Percentiles rank a stretch among this genome's conserved stretches.
Conservation (phyloP, 2,888 invertebrate genomes). For the Perithous albicinctus region DNA sequence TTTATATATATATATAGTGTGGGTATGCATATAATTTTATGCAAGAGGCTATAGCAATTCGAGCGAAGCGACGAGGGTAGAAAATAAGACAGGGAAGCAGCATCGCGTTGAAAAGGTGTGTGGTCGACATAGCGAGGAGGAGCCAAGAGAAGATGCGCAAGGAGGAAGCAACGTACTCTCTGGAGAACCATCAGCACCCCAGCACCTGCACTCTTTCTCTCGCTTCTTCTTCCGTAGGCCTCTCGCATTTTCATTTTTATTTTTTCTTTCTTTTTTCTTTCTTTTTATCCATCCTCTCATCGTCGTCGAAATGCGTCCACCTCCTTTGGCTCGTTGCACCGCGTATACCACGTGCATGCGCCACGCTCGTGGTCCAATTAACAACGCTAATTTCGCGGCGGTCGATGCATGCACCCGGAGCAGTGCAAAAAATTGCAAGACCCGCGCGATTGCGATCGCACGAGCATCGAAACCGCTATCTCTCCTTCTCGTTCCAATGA, state of each 20-base stretch:
- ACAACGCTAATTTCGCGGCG: constrained; percentile 72
- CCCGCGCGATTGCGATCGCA: constrained; percentile 59
- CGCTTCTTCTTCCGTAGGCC: constrained; percentile 12
- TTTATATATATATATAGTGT: neutral
- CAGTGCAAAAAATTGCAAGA: constrained; percentile 53
- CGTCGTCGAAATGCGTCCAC: constrained; percentile 33
- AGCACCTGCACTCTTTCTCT: constrained; percentile 56
- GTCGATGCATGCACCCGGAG: constrained; percentile 50
- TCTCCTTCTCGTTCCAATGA: constrained; percentile 23
- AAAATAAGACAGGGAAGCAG: constrained; percentile 38
- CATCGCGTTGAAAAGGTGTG: constrained; percentile 40
- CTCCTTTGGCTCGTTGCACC: constrained; percentile 50
- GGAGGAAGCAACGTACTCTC: constrained; percentile 46
- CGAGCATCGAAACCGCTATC: constrained; percentile 49
- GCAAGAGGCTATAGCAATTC: neutral
- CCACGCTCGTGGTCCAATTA: constrained; percentile 71
- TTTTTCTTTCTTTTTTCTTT: neutral
- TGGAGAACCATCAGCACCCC: constrained; percentile 58
- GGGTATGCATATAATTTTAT: neutral
- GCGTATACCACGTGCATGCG: constrained; percentile 65
- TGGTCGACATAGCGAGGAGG: constrained; percentile 1
- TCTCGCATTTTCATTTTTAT: neutral
- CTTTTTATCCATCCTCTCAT: constrained; percentile 2
- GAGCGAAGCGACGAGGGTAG: constrained; percentile 7
- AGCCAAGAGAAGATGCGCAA: constrained; percentile 57